Evolutionary conservation across 2,888 invertebrate genomes (phyloP), one percentile per base, ranked within the genome.

Genomic region (Anoplius nigerrimus): DNA sequence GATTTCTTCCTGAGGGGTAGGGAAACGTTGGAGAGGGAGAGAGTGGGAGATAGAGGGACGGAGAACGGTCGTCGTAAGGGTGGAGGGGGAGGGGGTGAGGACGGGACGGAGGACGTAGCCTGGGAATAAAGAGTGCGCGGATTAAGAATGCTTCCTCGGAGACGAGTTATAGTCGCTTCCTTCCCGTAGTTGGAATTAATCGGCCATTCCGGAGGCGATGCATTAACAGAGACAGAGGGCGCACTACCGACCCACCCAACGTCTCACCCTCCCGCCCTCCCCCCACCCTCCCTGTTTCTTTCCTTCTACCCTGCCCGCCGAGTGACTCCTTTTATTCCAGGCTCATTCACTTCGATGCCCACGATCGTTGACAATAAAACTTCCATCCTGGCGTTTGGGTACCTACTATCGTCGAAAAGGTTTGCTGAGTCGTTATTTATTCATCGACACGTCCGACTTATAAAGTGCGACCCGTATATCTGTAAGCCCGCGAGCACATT

Each of bases 101-200:
- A 58, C 46, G 66, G 71, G 67, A 68, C 53, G 67, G 64, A 64
- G 61, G 68, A 63, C 24, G 78, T 56, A 82, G 81, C 77, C 82
- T 76, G 81, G 76, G 82, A 86, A 87, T 87, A 87, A 87, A 87
- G 86, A 86, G 86, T 85, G 82, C 83, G 81, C 82, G 87, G 87
- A 87, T 87, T 87, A 87, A 87, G 87, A 87, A 87, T 87, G 86
- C 86, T 87, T 86, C 86, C 85, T 86, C 86, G 83, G 86, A 86
- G 87, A 87, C 87, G 87, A 87, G 86, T 87, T 87, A 87, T 87
- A 86, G 87, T 86, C 86, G 85, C 83, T 87, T 87, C 85, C 87
- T 87, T 86, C 81, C 87, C 84, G 84, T 86, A 86, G 86, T 86
- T 86, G 84, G 86, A 87, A 87, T 87, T 87, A 87, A 87, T 87